Percentiles rank a stretch among this genome's conserved stretches.
phyloP scores from a whole-genome alignment of 2,797 vertebrate genomes.

The Pangasius macronema region DNA sequence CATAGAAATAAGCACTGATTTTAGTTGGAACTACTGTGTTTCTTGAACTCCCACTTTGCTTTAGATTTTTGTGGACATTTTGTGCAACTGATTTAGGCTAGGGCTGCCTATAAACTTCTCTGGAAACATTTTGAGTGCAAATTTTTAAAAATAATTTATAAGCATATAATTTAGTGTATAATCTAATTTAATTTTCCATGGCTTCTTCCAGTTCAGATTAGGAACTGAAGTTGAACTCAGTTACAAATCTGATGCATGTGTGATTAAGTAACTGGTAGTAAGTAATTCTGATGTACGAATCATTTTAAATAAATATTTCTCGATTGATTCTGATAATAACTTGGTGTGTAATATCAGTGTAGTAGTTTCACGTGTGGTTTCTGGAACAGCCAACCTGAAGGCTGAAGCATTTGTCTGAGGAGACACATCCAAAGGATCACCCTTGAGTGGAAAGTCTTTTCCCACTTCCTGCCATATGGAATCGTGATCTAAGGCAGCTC shows the following conservation, averaged over 20 bases:
- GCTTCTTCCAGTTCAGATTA: background rate
- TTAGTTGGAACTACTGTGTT: background rate
- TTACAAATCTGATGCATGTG: background rate
- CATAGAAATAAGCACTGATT: background rate
- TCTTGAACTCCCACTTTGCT: background rate
- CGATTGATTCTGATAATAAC: background rate
- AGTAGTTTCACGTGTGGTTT: constrained; percentile 1
- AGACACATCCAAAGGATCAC: constrained; percentile 47
- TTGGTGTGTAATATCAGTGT: background rate
- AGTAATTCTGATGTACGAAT: constrained; percentile 6
- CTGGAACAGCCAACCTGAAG: constrained; percentile 7
- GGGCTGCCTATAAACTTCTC: background rate
- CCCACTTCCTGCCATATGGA: constrained; percentile 71
- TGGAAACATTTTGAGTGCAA: background rate
- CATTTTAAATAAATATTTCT: background rate
- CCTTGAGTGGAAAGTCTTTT: constrained; percentile 56
- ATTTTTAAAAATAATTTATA: background rate
- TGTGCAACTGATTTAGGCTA: background rate
- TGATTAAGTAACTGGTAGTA: background rate
- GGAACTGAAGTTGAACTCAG: background rate
- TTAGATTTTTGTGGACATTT: background rate
- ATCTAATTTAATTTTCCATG: background rate
- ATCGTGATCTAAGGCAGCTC: constrained; percentile 64
- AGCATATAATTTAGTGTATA: background rate
- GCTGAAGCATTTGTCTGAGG: constrained; percentile 42